These are phyloP conservation scores for Brachypterus glaber DNA, from an alignment of 2,888 invertebrate genomes.

Conservation along the genomic window DNA sequence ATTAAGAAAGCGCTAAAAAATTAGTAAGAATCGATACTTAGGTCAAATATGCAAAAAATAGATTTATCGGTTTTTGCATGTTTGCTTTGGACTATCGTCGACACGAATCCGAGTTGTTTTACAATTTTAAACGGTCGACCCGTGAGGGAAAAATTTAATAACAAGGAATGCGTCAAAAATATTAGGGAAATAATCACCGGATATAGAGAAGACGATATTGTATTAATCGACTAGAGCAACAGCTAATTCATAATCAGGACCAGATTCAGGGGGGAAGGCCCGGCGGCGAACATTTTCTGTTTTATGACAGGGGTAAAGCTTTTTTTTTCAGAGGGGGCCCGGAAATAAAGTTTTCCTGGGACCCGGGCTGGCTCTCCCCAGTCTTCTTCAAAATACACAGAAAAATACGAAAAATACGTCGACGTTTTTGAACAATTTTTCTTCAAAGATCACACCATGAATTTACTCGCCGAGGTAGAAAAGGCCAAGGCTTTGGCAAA, in stretches of 20 bases:
- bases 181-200: conserved; percentile 37
- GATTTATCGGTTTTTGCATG: too few species aligned
- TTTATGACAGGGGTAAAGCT: too few species aligned
- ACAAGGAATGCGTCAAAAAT: conserved; percentile 47
- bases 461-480: conserved; percentile 45
- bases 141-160: conserved; percentile 48
- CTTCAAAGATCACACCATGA: conserved; percentile 51
- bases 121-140: conserved; percentile 53
- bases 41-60: too few species aligned
- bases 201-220: conserved; percentile 37
- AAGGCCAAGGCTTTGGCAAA: conserved; percentile 40
- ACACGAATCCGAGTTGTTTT: conserved; percentile 58
- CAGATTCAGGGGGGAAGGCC: too few species aligned
- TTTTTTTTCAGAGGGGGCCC: too few species aligned
- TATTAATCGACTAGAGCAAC: conserved; percentile 47
- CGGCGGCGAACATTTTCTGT: too few species aligned
- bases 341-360: too few species aligned
- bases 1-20: too few species aligned
- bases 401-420: conserved; percentile 45
- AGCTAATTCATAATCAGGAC: conserved; percentile 42
- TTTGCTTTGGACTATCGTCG: too few species aligned
- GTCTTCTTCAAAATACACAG: too few species aligned
- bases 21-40: too few species aligned
- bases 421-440: conserved; percentile 52
- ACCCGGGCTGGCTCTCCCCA: too few species aligned